A percentile compares a stretch with the other conserved stretches of the same genome.
These are phyloP conservation scores for Pinctada fucata DNA, from an alignment of 2,888 invertebrate species.

Conservation along the genomic window DNA sequence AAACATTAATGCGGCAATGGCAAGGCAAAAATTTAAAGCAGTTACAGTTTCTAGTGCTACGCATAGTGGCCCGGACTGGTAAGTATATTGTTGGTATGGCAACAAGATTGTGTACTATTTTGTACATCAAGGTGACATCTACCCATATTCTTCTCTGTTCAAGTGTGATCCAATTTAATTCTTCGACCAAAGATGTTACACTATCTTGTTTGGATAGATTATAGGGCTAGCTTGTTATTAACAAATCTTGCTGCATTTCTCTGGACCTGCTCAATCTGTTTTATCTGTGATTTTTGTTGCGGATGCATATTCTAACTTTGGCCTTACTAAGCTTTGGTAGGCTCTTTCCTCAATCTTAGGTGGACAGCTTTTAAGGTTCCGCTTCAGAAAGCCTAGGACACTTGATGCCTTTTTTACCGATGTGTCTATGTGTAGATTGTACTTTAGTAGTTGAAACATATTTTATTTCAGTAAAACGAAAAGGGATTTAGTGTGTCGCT, in stretches of 20 bases:
- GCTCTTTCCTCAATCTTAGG: slow-evolving; percentile 14
- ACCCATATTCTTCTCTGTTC: background rate
- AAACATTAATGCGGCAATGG: too few species aligned
- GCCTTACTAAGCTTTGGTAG: background rate
- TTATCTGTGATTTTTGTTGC: slow-evolving; percentile 1
- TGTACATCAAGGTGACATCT: too few species aligned
- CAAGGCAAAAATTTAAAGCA: too few species aligned
- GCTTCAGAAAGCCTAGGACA: slow-evolving; percentile 22
- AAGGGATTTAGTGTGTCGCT: background rate
- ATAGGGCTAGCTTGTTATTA: slow-evolving; percentile 3
- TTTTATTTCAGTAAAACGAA: too few species aligned
- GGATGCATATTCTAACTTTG: slow-evolving; percentile 14
- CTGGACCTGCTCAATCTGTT: background rate
- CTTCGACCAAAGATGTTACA: slow-evolving; percentile 5
- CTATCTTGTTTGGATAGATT: slow-evolving; percentile 8
- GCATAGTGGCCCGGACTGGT: too few species aligned
- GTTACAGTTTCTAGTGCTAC: too few species aligned
- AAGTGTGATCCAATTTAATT: slow-evolving; percentile 5
- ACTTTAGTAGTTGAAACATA: background rate
- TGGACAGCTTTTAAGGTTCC: slow-evolving; percentile 21
- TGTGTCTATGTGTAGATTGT: slow-evolving; percentile 27
- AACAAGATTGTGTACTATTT: background rate
- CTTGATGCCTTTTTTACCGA: slow-evolving; percentile 21
- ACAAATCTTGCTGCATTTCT: slow-evolving; percentile 17
- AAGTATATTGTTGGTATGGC: background rate